Evolutionary conservation across 1,140 invertebrate species (phyloP).

Genomic region (Calosoma granatense): DNA sequence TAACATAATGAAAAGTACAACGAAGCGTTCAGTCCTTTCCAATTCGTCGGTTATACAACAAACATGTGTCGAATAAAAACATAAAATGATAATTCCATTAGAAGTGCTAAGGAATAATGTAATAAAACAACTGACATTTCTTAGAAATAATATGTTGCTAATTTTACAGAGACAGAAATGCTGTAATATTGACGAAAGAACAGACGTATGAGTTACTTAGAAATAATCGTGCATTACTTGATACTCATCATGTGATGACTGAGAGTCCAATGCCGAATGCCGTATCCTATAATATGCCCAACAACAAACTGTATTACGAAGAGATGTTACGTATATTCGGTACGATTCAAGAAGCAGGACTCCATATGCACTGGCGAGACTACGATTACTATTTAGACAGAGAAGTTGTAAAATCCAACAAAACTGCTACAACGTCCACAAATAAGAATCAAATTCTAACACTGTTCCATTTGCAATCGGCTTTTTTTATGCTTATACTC

Average conservation of each 20-base stretch:
- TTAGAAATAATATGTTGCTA: background rate
- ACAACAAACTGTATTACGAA: background rate
- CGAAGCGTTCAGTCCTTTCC: no score
- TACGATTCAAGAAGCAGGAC: background rate
- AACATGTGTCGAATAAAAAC: no score
- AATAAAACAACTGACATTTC: no score
- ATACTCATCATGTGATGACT: background rate
- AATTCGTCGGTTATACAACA: no score
- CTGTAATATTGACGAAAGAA: background rate
- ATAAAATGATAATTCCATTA: no score
- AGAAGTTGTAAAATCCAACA: background rate
- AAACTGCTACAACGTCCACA: background rate
- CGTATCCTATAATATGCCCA: slow-evolving; percentile 1
- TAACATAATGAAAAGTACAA: no score
- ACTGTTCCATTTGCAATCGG: background rate
- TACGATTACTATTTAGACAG: background rate
- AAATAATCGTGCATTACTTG: background rate
- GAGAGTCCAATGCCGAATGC: slow-evolving; percentile 1
- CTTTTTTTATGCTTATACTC: background rate
- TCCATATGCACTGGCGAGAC: background rate
- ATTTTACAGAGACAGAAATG: background rate
- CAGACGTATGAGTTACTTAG: background rate
- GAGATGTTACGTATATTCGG: background rate
- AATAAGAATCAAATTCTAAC: background rate
- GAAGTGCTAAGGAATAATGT: no score